Evolutionary conservation across 2,797 vertebrate genomes (phyloP).

Genomic region (Naso thynnoides): DNA sequence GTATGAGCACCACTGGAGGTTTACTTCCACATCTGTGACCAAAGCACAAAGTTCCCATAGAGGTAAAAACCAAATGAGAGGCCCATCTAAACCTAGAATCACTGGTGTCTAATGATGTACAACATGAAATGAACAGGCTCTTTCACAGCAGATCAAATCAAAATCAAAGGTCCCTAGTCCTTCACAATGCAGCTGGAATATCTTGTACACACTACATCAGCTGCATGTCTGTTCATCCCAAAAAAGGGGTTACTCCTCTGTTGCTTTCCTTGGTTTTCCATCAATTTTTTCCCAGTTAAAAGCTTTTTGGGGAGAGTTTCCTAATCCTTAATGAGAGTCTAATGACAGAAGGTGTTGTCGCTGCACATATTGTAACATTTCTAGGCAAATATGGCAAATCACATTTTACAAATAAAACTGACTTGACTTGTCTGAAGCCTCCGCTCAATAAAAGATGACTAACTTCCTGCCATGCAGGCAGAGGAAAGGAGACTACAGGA

Average conservation of each 20-base stretch:
- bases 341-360: not conserved
- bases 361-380: not conserved
- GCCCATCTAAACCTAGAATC: not conserved
- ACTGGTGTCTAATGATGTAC: not conserved
- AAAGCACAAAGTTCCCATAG: not conserved
- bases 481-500: conserved; percentile 19
- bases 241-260: not conserved
- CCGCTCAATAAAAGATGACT: conserved; percentile 58
- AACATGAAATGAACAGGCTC: conserved; percentile 19
- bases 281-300: not conserved
- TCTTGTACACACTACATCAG: not conserved
- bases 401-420: not conserved
- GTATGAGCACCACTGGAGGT: not conserved
- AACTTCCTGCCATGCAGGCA: conserved; percentile 40
- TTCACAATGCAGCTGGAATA: conserved; percentile 26
- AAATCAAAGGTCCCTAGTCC: too few relatives aligned
- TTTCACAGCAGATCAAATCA: conserved; percentile 16
- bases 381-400: not conserved
- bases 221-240: not conserved
- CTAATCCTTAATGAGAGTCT: not conserved
- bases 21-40: conserved; percentile 4
- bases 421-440: conserved; percentile 17
- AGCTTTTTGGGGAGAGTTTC: not conserved
- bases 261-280: not conserved
- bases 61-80: not conserved